Percentiles rank a stretch among this genome's conserved stretches.
phyloP scores from a whole-genome alignment of 2,797 vertebrate genomes.

The Anomalospiza imberbis region DNA sequence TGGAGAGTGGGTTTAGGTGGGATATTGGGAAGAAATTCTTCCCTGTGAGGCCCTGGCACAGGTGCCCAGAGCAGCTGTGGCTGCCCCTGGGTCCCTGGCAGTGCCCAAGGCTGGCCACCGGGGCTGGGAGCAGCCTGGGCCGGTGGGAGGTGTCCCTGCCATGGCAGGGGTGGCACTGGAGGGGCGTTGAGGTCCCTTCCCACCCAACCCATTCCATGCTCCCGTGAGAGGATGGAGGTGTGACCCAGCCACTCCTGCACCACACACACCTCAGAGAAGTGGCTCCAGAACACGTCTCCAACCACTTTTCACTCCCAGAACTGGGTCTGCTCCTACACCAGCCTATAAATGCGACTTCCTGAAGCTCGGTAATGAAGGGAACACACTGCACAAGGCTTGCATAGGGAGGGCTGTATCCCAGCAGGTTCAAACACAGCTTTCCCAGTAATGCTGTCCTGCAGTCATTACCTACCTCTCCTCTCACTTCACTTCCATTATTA shows the following conservation, averaged over 20 bases:
- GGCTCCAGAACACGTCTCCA: not conserved
- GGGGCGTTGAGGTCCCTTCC: not conserved
- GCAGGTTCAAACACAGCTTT: not conserved
- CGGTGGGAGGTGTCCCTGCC: not conserved
- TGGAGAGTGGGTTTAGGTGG: fast-evolving
- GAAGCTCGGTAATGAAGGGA: not conserved
- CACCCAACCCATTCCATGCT: not conserved
- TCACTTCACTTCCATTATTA: not conserved
- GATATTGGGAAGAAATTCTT: not conserved
- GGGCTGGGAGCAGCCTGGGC: not conserved
- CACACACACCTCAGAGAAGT: fast-evolving
- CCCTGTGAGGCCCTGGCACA: not conserved
- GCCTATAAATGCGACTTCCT: not conserved
- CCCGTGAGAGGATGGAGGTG: not conserved
- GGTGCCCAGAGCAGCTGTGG: not conserved
- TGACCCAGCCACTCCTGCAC: not conserved
- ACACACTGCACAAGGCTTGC: not conserved
- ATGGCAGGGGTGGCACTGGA: not conserved
- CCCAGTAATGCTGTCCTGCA: not conserved
- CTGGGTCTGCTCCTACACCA: not conserved
- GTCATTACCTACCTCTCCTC: not conserved
- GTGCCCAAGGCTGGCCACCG: not conserved
- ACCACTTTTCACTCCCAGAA: not conserved
- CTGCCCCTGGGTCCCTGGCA: not conserved
- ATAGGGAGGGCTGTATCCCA: not conserved